phyloP scores from a whole-genome alignment of 1,140 invertebrate species.

The Apis laboriosa region DNA sequence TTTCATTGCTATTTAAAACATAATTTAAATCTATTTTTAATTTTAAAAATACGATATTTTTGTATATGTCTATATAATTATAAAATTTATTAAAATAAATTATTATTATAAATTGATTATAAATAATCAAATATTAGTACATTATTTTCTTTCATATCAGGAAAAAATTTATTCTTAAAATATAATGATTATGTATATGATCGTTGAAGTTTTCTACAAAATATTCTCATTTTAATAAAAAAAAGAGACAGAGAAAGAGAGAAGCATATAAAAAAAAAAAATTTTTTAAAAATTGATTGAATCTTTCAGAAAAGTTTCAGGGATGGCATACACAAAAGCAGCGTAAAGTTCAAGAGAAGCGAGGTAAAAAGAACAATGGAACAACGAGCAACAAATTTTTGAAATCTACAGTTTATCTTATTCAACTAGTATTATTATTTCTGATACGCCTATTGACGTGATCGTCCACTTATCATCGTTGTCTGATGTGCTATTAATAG shows the following conservation, averaged over 20 bases:
- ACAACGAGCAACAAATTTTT: conserved; percentile 7
- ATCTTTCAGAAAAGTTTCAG: conserved; percentile 22
- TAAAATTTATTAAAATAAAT: no score
- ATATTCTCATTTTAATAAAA: neutral
- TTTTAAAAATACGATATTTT: no score
- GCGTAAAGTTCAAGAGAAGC: neutral
- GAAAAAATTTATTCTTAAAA: neutral
- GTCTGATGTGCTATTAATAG: neutral
- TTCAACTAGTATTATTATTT: conserved; percentile 36
- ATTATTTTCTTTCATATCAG: no score
- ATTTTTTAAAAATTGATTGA: neutral
- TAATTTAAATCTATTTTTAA: no score
- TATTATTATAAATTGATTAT: no score
- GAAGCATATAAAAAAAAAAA: neutral
- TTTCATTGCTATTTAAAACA: no score
- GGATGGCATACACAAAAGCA: neutral
- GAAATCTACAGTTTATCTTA: conserved; percentile 16
- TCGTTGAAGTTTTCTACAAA: conserved; percentile 15
- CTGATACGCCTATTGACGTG: conserved; percentile 21
- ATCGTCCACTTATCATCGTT: neutral
- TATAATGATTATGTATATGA: neutral
- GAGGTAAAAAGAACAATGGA: neutral
- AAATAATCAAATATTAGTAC: no score
- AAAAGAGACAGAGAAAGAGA: neutral
- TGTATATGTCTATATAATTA: no score